These are phyloP conservation scores for Gerris lacustris DNA, from an alignment of 2,888 invertebrate species.

Conservation along the genomic window DNA sequence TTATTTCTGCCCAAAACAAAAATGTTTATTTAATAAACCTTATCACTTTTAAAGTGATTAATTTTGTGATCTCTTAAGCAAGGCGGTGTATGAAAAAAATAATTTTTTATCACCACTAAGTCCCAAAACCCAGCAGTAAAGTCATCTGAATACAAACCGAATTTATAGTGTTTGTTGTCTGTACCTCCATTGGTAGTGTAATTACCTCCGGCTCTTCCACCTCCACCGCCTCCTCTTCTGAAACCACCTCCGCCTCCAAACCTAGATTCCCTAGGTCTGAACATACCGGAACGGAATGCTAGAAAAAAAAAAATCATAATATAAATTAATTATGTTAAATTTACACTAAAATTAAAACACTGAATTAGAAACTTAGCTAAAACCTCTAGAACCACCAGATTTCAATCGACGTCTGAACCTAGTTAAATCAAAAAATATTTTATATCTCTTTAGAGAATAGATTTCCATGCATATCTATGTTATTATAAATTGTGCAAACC, in stretches of 20 bases:
- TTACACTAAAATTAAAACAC: conserved; percentile 2
- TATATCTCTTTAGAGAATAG: no score
- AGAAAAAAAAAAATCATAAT: not conserved
- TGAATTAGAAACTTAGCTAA: not conserved
- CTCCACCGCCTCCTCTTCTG: conserved; percentile 15
- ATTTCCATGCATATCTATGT: no score
- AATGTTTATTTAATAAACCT: no score
- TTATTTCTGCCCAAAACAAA: no score
- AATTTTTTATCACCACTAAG: no score
- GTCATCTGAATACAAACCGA: not conserved
- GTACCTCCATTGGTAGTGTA: conserved; percentile 8
- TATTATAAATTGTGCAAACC: no score
- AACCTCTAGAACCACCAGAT: not conserved
- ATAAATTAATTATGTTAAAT: not conserved
- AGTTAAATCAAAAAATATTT: no score
- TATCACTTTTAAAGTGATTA: no score
- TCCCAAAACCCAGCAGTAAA: no score
- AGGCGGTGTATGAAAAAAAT: no score
- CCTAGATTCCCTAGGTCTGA: conserved; percentile 15
- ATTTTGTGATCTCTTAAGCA: no score
- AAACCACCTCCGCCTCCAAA: conserved; percentile 16
- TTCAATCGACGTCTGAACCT: no score
- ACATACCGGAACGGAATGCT: conserved; percentile 17
- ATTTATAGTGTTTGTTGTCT: not conserved
- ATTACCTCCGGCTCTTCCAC: conserved; percentile 3